These are phyloP conservation scores for Papilio helenus DNA, from an alignment of 1,140 invertebrate genomes.

Conservation along the genomic window DNA sequence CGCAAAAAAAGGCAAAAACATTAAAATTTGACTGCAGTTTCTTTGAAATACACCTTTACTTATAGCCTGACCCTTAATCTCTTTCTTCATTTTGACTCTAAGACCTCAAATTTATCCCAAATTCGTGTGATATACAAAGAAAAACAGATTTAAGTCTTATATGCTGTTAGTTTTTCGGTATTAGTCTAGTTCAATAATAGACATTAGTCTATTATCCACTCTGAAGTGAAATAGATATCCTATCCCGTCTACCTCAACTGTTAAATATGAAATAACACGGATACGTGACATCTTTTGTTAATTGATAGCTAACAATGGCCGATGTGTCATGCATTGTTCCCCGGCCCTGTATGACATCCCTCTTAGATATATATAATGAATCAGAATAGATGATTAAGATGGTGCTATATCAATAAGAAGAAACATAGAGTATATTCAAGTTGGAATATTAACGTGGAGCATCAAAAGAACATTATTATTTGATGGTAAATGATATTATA, in stretches of 20 bases:
- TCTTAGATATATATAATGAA: neutral
- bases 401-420: neutral
- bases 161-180: neutral
- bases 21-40: neutral
- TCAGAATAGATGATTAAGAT: slow-evolving; percentile 1
- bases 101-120: no score
- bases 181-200: neutral
- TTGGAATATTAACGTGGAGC: neutral
- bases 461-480: neutral
- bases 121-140: neutral
- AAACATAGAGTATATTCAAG: neutral
- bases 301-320: slow-evolving; percentile 5
- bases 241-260: neutral
- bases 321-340: slow-evolving; percentile 28
- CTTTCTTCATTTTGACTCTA: neutral
- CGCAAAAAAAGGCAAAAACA: neutral
- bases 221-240: no score
- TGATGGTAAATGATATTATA: no score
- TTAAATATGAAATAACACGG: neutral
- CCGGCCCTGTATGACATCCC: neutral
- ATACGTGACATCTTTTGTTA: slow-evolving; percentile 13
- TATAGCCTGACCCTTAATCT: neutral
- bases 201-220: no score
- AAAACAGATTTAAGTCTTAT: neutral
- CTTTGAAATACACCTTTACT: neutral